phyloP scores from a whole-genome alignment of 2,888 invertebrate species.

The Lasioglossum oenotherae region DNA sequence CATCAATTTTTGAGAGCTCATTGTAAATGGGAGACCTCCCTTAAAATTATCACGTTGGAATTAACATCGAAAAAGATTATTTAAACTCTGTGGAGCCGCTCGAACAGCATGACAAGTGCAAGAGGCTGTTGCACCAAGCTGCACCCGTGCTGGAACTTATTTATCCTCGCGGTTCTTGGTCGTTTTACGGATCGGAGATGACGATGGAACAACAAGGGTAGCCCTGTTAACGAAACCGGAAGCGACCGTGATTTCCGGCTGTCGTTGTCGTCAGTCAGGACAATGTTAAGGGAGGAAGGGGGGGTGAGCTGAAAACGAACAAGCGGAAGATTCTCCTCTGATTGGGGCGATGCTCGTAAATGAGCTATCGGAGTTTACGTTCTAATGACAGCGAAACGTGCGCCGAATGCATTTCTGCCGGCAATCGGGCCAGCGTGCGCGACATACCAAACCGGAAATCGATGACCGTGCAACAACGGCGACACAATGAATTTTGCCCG shows the following conservation, averaged over 20 bases:
- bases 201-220: neutral
- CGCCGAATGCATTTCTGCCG: constrained; percentile 68
- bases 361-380: constrained; percentile 73
- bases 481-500: constrained; percentile 57
- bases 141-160: neutral
- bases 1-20: neutral
- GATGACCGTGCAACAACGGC: constrained; percentile 56
- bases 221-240: constrained; percentile 34
- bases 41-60: too few species aligned
- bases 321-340: constrained; percentile 58
- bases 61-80: too few species aligned
- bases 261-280: constrained; percentile 18
- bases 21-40: too few species aligned
- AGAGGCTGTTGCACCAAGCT: neutral
- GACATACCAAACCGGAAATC: constrained; percentile 71
- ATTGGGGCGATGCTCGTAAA: constrained; percentile 68
- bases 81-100: too few species aligned
- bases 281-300: neutral
- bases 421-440: constrained; percentile 59
- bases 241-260: constrained; percentile 68
- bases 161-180: neutral
- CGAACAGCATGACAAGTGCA: neutral
- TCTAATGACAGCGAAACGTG: constrained; percentile 72
- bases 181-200: neutral
- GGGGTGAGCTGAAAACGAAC: constrained; percentile 37